Evolutionary conservation across 2,113 vertebrate genomes (phyloP).

Genomic region (Pterocles orientalis): DNA sequence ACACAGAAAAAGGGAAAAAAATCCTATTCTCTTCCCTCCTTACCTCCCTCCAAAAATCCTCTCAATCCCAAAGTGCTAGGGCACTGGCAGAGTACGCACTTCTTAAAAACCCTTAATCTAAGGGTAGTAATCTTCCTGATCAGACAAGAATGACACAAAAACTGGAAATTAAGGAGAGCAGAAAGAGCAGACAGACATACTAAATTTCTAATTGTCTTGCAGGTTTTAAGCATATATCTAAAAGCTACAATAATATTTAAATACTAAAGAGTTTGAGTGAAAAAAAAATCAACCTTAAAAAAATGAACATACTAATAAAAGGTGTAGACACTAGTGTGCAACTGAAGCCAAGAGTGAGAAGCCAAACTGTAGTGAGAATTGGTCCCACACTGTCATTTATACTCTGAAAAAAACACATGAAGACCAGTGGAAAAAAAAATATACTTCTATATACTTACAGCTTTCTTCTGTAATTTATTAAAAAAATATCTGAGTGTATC

Average conservation of each 20-base stretch:
- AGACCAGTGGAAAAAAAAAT: neutral
- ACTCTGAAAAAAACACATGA: neutral
- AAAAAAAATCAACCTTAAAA: neutral
- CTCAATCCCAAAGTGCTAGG: neutral
- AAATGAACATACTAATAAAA: neutral
- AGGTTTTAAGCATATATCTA: neutral
- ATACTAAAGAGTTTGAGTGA: neutral
- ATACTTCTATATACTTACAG: conserved; percentile 74
- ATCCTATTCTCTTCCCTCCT: neutral
- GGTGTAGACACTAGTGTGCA: neutral
- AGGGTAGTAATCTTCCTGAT: neutral
- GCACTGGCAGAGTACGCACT: neutral
- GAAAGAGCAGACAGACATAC: neutral
- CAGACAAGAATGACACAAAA: neutral
- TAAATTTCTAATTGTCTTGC: neutral
- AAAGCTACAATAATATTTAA: neutral
- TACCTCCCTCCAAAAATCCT: neutral
- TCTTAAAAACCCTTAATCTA: neutral
- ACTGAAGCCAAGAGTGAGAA: neutral
- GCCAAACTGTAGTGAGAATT: neutral
- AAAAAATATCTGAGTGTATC: conserved; percentile 79
- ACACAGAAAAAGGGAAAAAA: neutral
- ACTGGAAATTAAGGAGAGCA: neutral
- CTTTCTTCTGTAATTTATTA: conserved; percentile 77
- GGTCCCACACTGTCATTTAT: neutral